Evolutionary conservation across 2,113 vertebrate genomes (phyloP).

Genomic region (Oncorhynchus masou): DNA sequence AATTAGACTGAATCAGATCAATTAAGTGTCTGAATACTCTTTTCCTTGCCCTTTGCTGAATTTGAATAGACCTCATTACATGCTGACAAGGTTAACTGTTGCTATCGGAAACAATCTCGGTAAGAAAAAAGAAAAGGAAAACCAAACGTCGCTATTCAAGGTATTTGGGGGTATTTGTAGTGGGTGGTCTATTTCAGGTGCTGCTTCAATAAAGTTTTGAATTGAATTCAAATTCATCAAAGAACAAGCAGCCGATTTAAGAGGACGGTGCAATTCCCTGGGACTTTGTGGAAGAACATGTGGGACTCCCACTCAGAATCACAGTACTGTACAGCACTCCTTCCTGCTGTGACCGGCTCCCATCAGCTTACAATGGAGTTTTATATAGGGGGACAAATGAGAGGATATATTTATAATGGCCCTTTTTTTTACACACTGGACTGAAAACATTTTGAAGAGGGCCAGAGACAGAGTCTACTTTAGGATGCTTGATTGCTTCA

Average conservation of each 20-base stretch:
- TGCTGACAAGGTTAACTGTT: too few species aligned
- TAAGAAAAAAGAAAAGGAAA: background rate
- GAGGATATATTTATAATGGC: slow-evolving; percentile 61
- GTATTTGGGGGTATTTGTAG: background rate
- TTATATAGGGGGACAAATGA: slow-evolving; percentile 29
- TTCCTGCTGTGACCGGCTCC: slow-evolving; percentile 39
- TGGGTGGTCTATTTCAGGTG: background rate
- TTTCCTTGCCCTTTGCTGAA: background rate
- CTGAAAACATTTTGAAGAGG: slow-evolving; percentile 46
- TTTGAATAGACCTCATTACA: background rate
- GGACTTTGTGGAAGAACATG: slow-evolving; percentile 33
- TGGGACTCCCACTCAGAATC: slow-evolving; percentile 33
- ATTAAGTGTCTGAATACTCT: background rate
- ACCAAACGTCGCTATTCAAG: background rate
- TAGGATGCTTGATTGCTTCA: slow-evolving; percentile 58
- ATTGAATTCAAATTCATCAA: background rate
- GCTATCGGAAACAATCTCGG: background rate
- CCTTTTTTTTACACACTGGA: slow-evolving; percentile 75
- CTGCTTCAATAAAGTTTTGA: background rate
- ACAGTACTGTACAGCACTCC: slow-evolving; percentile 51
- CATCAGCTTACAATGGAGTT: slow-evolving; percentile 33
- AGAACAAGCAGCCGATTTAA: background rate
- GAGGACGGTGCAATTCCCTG: slow-evolving; percentile 42
- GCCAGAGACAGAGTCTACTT: slow-evolving; percentile 63
- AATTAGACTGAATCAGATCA: background rate